These are phyloP conservation scores for Brachyptera putata DNA, from an alignment of 2,888 invertebrate genomes.

Conservation along the genomic window DNA sequence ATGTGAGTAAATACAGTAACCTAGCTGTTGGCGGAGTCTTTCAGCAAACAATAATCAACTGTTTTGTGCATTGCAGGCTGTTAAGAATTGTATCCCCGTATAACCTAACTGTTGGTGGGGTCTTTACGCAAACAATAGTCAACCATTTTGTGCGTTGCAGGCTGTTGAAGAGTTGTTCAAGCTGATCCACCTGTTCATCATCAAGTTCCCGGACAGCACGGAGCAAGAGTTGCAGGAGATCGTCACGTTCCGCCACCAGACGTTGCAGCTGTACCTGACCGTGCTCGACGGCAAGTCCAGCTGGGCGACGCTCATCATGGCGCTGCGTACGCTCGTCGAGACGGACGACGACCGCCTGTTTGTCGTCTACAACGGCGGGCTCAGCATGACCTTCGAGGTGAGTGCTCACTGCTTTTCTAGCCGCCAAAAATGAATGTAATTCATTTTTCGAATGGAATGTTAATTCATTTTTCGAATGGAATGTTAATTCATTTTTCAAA, in stretches of 20 bases:
- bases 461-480: no score
- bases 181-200: constrained; percentile 82
- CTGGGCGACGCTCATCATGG: constrained; percentile 91
- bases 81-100: constrained; percentile 85
- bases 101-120: no score
- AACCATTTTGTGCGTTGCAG: no score
- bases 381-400: constrained; percentile 75
- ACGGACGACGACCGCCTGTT: constrained; percentile 83
- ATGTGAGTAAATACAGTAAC: no score
- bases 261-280: constrained; percentile 83
- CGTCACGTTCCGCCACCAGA: constrained; percentile 77
- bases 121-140: no score
- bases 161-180: constrained; percentile 91
- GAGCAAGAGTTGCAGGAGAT: constrained; percentile 78
- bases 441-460: no score
- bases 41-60: no score
- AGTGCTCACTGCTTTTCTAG: constrained; percentile 30
- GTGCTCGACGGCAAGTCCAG: constrained; percentile 85
- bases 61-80: constrained; percentile 69
- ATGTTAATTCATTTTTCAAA: no score
- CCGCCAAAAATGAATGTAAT: no score
- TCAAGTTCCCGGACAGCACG: constrained; percentile 72
- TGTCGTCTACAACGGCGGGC: constrained; percentile 85
- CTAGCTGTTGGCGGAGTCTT: no score
- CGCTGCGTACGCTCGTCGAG: constrained; percentile 83